phyloP scores from a whole-genome alignment of 2,797 vertebrate species.

The Galaxias olidus region DNA sequence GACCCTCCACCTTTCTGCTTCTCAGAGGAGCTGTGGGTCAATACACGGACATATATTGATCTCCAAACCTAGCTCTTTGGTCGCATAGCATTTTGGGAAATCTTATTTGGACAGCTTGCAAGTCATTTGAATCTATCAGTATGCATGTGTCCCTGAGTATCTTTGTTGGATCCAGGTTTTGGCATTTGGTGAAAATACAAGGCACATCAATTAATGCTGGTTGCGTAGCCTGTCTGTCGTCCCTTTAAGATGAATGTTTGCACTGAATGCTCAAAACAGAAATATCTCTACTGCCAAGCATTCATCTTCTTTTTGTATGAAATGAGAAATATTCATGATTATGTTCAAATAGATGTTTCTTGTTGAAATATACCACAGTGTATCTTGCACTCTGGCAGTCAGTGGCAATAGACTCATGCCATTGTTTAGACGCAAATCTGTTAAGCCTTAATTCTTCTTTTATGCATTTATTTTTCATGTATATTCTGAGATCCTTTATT shows the following conservation, averaged over 20 bases:
- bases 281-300: constrained; percentile 24
- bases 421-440: constrained; percentile 84
- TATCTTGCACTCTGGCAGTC: constrained; percentile 72
- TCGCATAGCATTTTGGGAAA: neutral
- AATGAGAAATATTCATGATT: constrained; percentile 73
- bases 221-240: too few species aligned
- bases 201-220: too few species aligned
- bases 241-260: too few species aligned
- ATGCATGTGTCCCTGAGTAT: too few species aligned
- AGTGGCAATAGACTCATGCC: constrained; percentile 66
- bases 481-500: constrained; percentile 87
- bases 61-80: constrained; percentile 14
- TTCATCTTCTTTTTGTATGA: constrained; percentile 68
- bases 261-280: too few species aligned
- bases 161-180: too few species aligned
- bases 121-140: too few species aligned
- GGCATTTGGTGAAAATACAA: too few species aligned
- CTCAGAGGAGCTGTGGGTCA: constrained; percentile 47
- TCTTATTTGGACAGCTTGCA: too few species aligned
- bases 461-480: constrained; percentile 86
- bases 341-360: constrained; percentile 67
- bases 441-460: constrained; percentile 80
- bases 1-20: constrained; percentile 11
- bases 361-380: too few species aligned
- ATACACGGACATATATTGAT: constrained; percentile 44